Conservation (phyloP, 2,888 invertebrate genomes). For the Ormyrus thymus region DNA sequence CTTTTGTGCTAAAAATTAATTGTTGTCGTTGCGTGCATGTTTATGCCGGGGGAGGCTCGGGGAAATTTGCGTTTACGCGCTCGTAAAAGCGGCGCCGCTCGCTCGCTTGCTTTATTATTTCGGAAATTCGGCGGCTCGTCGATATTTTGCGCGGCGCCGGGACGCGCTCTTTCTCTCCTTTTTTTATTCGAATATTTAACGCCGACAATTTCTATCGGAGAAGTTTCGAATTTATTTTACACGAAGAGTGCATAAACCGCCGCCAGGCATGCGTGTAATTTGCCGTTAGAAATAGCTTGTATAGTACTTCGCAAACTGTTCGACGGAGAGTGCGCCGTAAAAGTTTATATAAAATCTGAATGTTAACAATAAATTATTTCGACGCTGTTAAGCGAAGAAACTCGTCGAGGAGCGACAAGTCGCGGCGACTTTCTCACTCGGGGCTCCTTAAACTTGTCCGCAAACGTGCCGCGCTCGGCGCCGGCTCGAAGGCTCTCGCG, state of each 20-base stretch:
- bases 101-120: constrained; percentile 40
- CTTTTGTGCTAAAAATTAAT: constrained; percentile 51
- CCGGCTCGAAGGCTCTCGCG: no score
- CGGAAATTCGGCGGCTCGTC: constrained; percentile 22
- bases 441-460: constrained; percentile 32
- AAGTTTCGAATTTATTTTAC: background rate
- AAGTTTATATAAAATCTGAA: no score
- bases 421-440: constrained; percentile 34
- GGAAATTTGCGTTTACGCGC: constrained; percentile 33
- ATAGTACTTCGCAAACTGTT: no score
- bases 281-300: no score
- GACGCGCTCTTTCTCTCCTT: constrained; percentile 3
- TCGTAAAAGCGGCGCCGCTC: constrained; percentile 32
- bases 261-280: no score
- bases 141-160: background rate
- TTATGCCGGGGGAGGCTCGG: background rate
- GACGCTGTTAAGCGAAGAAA: background rate
- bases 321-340: no score
- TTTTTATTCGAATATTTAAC: background rate
- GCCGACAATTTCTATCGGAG: no score
- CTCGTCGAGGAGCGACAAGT: constrained; percentile 37
- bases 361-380: no score
- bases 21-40: constrained; percentile 44
- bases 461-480: constrained; percentile 14
- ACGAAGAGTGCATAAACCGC: background rate